Evolutionary conservation across 2,113 vertebrate genomes (phyloP).

Genomic region (Ploceus nigricollis): DNA sequence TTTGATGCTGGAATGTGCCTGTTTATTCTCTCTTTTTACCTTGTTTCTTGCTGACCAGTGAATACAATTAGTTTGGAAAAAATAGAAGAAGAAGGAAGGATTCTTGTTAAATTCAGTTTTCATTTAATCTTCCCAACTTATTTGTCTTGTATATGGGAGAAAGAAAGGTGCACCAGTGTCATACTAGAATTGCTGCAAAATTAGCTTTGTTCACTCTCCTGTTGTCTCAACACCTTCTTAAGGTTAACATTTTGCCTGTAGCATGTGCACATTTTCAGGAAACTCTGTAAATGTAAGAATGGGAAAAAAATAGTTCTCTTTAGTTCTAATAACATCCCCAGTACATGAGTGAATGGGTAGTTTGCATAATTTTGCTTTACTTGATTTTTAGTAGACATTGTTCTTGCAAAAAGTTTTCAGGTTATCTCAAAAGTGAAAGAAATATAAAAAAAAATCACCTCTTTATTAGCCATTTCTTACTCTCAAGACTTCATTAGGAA

Average conservation of each 20-base stretch:
- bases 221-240: neutral
- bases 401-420: neutral
- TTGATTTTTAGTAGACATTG: neutral
- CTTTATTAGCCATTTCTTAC: neutral
- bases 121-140: neutral
- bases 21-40: neutral
- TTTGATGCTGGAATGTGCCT: neutral
- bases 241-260: neutral
- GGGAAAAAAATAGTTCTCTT: neutral
- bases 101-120: neutral
- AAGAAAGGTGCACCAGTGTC: neutral
- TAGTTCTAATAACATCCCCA: neutral
- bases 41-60: neutral
- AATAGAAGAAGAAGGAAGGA: neutral
- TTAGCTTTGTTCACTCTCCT: neutral
- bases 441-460: neutral
- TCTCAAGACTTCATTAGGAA: neutral
- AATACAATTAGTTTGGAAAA: neutral
- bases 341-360: neutral
- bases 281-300: neutral
- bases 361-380: neutral
- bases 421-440: neutral
- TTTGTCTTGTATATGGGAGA: neutral
- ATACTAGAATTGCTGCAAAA: neutral
- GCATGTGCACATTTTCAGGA: neutral